Evolutionary conservation across 1,140 invertebrate genomes (phyloP).

Genomic region (Himalopsyche phryganea): DNA sequence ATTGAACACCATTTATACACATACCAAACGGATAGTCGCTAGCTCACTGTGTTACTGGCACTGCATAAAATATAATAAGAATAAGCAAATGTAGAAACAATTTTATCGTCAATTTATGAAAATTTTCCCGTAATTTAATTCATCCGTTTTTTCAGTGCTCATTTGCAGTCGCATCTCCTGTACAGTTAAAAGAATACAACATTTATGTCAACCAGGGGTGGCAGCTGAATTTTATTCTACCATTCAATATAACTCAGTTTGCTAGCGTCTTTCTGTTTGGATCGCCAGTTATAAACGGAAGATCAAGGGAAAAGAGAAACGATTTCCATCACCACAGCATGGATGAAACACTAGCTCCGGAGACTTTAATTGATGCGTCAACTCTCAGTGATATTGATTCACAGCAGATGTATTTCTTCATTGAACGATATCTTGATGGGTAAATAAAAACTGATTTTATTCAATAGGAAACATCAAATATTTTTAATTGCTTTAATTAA

Average conservation of each 20-base stretch:
- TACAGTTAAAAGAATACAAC: constrained; percentile 38
- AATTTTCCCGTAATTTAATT: too few relatives aligned
- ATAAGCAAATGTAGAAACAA: too few relatives aligned
- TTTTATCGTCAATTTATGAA: too few relatives aligned
- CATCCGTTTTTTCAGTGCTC: constrained; percentile 49
- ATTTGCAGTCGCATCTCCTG: constrained; percentile 42
- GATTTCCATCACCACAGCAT: neutral
- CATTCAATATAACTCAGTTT: constrained; percentile 45
- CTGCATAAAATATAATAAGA: too few relatives aligned
- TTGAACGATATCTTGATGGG: constrained; percentile 18
- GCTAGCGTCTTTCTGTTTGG: constrained; percentile 43
- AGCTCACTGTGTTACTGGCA: too few relatives aligned
- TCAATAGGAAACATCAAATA: too few relatives aligned
- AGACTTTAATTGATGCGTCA: neutral
- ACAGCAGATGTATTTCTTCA: constrained; percentile 23
- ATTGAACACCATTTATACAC: too few relatives aligned
- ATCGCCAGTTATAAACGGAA: constrained; percentile 40
- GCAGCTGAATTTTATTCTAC: constrained; percentile 48
- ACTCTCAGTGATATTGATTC: constrained; percentile 14
- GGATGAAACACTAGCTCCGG: neutral
- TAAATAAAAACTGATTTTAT: too few relatives aligned
- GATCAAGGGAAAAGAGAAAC: constrained; percentile 24
- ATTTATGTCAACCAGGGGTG: constrained; percentile 42
- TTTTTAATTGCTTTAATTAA: too few relatives aligned
- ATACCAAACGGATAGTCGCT: too few relatives aligned